A percentile compares a stretch with the other conserved stretches of the same genome.
Evolutionary conservation across 2,888 invertebrate species (phyloP).

Genomic region (Drosophila atripex): DNA sequence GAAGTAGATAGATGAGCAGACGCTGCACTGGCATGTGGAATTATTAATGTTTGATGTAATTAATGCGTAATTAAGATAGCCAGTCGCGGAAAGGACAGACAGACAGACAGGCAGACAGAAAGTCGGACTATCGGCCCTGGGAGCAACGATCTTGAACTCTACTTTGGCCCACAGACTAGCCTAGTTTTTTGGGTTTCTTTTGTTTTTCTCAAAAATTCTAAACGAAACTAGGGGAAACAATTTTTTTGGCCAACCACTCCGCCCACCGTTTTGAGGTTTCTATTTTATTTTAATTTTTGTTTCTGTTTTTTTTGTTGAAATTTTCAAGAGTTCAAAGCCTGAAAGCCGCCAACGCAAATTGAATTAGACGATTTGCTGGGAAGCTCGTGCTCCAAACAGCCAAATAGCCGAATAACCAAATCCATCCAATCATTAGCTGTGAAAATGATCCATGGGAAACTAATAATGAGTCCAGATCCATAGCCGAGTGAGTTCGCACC

Average conservation of each 20-base stretch:
- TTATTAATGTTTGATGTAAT: conserved; percentile 81
- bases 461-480: conserved; percentile 55
- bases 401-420: conserved; percentile 23
- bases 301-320: neutral
- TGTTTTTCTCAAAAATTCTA: too few species aligned
- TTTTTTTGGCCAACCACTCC: conserved; percentile 41
- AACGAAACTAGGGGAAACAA: conserved; percentile 8
- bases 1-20: conserved; percentile 71
- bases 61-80: conserved; percentile 80
- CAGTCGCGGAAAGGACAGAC: conserved; percentile 46
- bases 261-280: conserved; percentile 32
- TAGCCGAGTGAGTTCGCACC: conserved; percentile 43
- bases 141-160: conserved; percentile 11
- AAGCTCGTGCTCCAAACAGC: conserved; percentile 42
- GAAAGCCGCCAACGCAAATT: conserved; percentile 74
- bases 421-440: conserved; percentile 49
- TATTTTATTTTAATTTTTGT: neutral
- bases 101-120: conserved; percentile 9
- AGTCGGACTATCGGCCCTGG: neutral
- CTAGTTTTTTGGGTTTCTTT: neutral
- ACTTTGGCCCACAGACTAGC: neutral
- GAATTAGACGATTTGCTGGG: conserved; percentile 29
- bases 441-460: conserved; percentile 72
- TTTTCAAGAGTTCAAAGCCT: conserved; percentile 59
- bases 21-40: conserved; percentile 52